phyloP scores from a whole-genome alignment of 2,888 invertebrate species.

The Nephrotoma flavescens region DNA sequence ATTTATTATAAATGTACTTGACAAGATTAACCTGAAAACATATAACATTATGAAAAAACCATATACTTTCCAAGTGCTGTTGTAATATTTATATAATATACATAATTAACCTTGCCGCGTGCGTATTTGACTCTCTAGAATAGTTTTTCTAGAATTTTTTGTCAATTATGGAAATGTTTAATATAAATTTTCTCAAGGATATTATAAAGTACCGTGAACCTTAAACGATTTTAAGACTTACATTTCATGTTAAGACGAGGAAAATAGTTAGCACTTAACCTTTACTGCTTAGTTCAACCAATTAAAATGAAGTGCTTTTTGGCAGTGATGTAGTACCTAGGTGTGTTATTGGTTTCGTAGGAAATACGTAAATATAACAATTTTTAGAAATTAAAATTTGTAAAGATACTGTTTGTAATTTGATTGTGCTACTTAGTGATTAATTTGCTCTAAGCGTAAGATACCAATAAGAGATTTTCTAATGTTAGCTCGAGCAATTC shows the following conservation, averaged over 20 bases:
- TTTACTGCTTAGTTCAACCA: background rate
- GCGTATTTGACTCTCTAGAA: background rate
- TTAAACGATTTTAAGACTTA: background rate
- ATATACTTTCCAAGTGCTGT: background rate
- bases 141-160: background rate
- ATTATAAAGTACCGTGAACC: background rate
- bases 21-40: background rate
- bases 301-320: background rate
- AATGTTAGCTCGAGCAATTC: too few relatives aligned
- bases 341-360: too few relatives aligned
- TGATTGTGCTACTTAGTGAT: too few relatives aligned
- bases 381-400: too few relatives aligned
- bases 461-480: too few relatives aligned
- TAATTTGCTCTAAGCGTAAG: too few relatives aligned
- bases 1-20: background rate
- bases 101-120: background rate
- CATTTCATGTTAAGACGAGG: background rate
- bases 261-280: background rate
- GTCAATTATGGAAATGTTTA: background rate
- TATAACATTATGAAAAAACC: background rate
- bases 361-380: too few relatives aligned
- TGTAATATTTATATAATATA: background rate
- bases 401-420: too few relatives aligned
- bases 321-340: too few relatives aligned
- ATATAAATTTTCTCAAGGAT: background rate